Conservation (phyloP, 2,113 vertebrate genomes). For the Mystacornis crossleyi region DNA sequence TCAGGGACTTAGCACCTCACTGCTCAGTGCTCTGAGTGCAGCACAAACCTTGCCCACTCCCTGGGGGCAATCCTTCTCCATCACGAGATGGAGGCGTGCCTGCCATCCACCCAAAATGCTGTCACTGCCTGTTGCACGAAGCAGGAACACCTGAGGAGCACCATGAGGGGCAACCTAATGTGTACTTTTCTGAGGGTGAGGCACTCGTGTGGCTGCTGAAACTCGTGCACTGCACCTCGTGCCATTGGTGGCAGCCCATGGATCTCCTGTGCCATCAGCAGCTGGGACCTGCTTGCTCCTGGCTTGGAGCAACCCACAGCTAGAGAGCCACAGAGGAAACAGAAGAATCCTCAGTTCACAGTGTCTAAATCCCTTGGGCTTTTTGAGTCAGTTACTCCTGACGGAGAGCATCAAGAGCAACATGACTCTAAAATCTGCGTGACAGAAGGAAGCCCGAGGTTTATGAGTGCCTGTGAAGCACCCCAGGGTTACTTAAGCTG, state of each 20-base stretch:
- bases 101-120: not conserved
- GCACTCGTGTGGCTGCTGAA: not conserved
- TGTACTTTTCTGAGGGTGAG: not conserved
- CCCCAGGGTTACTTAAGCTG: not conserved
- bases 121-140: not conserved
- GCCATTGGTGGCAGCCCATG: rapidly evolving
- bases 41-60: not conserved
- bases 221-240: not conserved
- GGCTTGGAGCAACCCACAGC: not conserved
- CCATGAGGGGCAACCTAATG: rapidly evolving
- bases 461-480: not conserved
- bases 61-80: not conserved
- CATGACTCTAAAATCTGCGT: not conserved
- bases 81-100: not conserved
- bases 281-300: not conserved
- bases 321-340: not conserved
- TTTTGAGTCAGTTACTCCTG: not conserved
- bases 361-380: not conserved
- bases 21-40: not conserved
- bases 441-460: not conserved
- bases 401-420: not conserved
- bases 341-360: not conserved
- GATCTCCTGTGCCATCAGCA: not conserved
- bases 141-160: not conserved
- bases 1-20: not conserved